Percentiles rank a stretch among this genome's conserved stretches.
Evolutionary conservation across 2,113 vertebrate species (phyloP).

Genomic region (Oenanthe melanoleuca): DNA sequence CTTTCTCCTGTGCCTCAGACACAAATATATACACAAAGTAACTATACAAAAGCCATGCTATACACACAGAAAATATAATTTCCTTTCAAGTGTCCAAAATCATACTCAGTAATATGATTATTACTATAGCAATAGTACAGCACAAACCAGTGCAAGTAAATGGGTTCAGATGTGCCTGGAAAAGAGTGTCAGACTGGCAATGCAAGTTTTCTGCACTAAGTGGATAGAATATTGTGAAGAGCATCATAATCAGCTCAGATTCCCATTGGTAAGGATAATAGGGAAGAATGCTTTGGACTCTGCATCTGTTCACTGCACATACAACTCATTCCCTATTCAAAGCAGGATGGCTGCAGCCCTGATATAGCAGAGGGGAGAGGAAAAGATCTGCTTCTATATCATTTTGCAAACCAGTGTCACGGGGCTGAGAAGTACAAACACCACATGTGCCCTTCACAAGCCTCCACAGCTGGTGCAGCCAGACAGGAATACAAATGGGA

Average conservation of each 20-base stretch:
- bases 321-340: background rate
- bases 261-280: background rate
- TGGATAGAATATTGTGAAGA: background rate
- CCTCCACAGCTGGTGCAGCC: background rate
- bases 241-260: background rate
- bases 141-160: background rate
- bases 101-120: background rate
- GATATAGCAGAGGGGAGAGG: background rate
- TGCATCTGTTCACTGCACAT: background rate
- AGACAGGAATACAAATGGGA: background rate
- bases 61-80: background rate
- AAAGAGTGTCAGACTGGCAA: background rate
- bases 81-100: background rate
- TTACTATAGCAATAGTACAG: background rate
- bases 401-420: accelerated
- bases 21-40: background rate
- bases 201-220: background rate
- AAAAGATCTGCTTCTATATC: background rate
- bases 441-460: background rate
- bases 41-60: background rate
- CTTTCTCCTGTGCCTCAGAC: background rate
- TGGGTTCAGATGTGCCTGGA: background rate
- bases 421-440: background rate
- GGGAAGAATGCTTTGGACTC: background rate
- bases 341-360: background rate